These are phyloP conservation scores for Meghimatium bilineatum DNA, from an alignment of 2,888 invertebrate species.

Conservation along the genomic window DNA sequence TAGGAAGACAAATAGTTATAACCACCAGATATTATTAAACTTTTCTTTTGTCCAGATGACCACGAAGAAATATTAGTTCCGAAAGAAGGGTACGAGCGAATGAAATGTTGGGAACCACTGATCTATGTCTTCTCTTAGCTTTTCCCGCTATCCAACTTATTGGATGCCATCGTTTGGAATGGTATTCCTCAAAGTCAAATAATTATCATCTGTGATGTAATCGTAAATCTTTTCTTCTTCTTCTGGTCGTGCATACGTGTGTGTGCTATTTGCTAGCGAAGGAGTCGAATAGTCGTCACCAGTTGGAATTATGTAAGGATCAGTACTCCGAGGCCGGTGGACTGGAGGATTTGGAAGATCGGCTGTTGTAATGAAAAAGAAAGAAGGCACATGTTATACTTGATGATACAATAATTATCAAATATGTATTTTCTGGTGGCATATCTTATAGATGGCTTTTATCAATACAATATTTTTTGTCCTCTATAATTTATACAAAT, in stretches of 20 bases:
- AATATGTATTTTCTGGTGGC: too few relatives aligned
- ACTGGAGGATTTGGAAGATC: background rate
- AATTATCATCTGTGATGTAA: background rate
- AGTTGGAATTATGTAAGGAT: background rate
- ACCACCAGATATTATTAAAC: too few relatives aligned
- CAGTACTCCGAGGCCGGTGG: background rate
- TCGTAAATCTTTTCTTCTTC: background rate
- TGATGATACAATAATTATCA: too few relatives aligned
- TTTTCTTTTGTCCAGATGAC: too few relatives aligned
- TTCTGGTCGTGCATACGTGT: background rate
- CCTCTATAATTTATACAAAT: too few relatives aligned
- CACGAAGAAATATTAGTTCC: too few relatives aligned
- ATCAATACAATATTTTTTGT: too few relatives aligned
- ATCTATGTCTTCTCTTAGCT: too few relatives aligned
- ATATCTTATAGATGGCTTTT: too few relatives aligned
- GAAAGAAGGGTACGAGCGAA: too few relatives aligned
- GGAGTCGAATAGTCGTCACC: background rate
- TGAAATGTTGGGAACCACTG: too few relatives aligned
- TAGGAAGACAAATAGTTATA: too few relatives aligned
- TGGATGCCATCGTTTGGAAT: background rate
- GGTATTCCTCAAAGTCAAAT: background rate
- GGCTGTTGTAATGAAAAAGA: background rate
- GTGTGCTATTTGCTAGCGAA: background rate
- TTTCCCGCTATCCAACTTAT: background rate
- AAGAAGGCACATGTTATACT: background rate